A percentile compares a stretch with the other conserved stretches of the same genome.
Conservation (phyloP, 2,888 invertebrate species). For the Luperina testacea region DNA sequence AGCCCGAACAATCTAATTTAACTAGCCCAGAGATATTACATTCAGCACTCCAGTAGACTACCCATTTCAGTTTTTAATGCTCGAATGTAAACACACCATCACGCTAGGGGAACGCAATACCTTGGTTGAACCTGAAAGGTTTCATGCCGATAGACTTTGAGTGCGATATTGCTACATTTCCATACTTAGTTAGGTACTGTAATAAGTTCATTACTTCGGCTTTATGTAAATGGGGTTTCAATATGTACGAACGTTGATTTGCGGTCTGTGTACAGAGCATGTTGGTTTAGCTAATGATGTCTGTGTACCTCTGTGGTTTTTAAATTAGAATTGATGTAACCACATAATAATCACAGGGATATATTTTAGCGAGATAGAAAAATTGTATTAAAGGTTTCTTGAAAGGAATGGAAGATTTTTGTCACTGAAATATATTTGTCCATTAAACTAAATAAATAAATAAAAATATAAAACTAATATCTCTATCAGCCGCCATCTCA, state of each 20-base stretch:
- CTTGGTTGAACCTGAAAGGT: constrained; percentile 25
- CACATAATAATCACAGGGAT: background rate
- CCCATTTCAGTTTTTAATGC: background rate
- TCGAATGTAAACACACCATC: background rate
- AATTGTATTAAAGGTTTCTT: too few relatives aligned
- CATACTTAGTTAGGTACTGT: background rate
- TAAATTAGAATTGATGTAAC: background rate
- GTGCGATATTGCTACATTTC: constrained; percentile 3
- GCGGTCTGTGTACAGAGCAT: constrained; percentile 4
- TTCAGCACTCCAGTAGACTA: too few relatives aligned
- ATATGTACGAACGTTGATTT: constrained; percentile 7
- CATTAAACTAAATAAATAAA: background rate
- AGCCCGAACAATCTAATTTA: background rate
- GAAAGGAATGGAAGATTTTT: background rate
- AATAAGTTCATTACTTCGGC: constrained; percentile 9
- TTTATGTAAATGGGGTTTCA: background rate
- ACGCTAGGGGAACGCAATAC: background rate
- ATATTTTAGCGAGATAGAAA: too few relatives aligned
- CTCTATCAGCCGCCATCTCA: background rate
- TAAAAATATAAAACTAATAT: background rate
- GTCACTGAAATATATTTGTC: background rate
- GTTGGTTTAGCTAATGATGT: background rate
- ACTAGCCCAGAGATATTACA: background rate
- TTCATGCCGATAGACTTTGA: constrained; percentile 9
- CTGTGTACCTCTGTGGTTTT: background rate